Conservation (phyloP, 2,113 vertebrate species). For the Fregata magnificens region DNA sequence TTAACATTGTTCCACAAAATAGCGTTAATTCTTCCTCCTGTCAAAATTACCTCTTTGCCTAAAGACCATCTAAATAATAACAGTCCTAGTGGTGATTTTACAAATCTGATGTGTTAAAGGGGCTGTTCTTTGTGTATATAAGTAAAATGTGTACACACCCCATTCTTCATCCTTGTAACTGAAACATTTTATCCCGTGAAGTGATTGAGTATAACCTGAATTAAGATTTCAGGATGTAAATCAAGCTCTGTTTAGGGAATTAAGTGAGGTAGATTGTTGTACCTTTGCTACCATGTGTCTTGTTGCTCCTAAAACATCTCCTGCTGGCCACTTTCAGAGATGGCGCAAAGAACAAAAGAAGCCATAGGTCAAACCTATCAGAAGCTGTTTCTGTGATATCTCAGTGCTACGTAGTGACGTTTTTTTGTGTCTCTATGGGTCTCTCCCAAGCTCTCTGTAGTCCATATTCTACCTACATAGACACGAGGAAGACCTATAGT, state of each 20-base stretch:
- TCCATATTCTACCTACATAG: neutral
- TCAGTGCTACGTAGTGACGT: neutral
- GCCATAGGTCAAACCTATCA: neutral
- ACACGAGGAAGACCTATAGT: neutral
- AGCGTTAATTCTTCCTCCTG: neutral
- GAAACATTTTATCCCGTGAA: neutral
- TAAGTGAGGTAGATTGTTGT: neutral
- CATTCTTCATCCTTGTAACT: neutral
- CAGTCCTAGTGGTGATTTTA: neutral
- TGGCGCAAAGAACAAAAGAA: neutral
- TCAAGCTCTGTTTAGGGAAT: neutral
- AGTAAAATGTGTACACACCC: neutral
- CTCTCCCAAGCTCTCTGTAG: neutral
- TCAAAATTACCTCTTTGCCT: neutral
- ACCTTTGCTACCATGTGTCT: neutral
- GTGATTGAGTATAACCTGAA: neutral
- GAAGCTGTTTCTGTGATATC: neutral
- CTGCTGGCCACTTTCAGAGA: neutral
- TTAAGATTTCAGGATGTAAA: neutral
- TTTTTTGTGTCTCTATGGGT: neutral
- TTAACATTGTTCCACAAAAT: neutral
- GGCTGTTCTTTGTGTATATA: neutral
- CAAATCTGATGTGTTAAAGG: neutral
- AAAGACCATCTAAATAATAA: neutral
- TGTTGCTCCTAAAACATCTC: neutral